These are phyloP conservation scores for Philaethria dido DNA, from an alignment of 2,888 invertebrate species.

Conservation along the genomic window DNA sequence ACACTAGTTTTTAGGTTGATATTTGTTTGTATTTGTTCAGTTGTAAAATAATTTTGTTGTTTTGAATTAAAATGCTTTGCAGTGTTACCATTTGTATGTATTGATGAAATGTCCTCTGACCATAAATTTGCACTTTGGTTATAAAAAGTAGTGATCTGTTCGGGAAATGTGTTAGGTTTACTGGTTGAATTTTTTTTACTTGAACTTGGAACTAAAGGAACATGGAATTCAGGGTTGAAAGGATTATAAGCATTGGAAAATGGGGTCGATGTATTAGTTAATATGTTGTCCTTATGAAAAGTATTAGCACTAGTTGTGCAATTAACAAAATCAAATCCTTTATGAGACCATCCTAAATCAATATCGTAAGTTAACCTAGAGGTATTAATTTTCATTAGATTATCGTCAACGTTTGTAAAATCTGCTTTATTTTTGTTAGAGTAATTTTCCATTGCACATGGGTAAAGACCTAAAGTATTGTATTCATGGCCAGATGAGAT, in stretches of 20 bases:
- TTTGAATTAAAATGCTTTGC: constrained; percentile 62
- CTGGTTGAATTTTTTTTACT: constrained; percentile 66
- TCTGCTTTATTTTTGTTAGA: constrained; percentile 72
- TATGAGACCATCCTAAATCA: constrained; percentile 79
- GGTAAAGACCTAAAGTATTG: constrained; percentile 73
- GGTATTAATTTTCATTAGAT: constrained; percentile 76
- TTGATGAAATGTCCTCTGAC: constrained; percentile 71
- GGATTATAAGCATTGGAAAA: constrained; percentile 74
- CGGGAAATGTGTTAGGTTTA: constrained; percentile 67
- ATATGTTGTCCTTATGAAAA: constrained; percentile 70
- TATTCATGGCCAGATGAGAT: constrained; percentile 76
- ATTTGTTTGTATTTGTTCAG: constrained; percentile 59
- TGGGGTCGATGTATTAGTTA: constrained; percentile 64
- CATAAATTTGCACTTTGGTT: constrained; percentile 74
- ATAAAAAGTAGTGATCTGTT: constrained; percentile 74
- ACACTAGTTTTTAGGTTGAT: constrained; percentile 56
- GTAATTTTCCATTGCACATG: constrained; percentile 79
- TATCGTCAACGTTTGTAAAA: constrained; percentile 72
- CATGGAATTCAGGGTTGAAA: constrained; percentile 77
- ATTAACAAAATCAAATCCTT: constrained; percentile 76
- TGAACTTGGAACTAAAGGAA: constrained; percentile 67
- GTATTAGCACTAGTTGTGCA: constrained; percentile 66
- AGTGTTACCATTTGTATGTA: constrained; percentile 67
- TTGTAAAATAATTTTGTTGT: constrained; percentile 65
- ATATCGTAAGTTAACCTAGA: constrained; percentile 78